These are phyloP conservation scores for Gadopsis marmoratus DNA, from an alignment of 2,797 vertebrate species.

Conservation along the genomic window DNA sequence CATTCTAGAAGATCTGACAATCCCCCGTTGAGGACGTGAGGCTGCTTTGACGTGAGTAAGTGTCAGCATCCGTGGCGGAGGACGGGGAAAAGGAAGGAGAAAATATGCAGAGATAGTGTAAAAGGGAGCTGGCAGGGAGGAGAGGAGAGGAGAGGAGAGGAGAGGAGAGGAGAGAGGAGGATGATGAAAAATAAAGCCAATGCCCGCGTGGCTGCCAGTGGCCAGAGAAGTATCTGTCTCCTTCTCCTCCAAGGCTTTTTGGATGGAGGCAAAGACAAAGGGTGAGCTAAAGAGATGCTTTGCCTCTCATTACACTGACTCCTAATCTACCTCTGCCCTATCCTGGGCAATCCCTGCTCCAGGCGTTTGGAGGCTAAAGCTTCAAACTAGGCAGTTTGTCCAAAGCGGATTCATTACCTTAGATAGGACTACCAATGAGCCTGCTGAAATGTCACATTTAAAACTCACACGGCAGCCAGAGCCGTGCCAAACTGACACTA, in stretches of 20 bases:
- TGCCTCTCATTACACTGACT: conserved; percentile 82
- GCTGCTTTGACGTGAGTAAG: conserved; percentile 55
- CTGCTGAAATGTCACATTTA: conserved; percentile 74
- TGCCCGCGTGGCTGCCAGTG: conserved; percentile 71
- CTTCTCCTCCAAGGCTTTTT: conserved; percentile 63
- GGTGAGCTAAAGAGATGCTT: conserved; percentile 78
- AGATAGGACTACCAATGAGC: conserved; percentile 76
- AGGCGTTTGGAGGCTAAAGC: conserved; percentile 77
- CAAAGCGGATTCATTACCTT: conserved; percentile 84
- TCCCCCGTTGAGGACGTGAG: conserved; percentile 68
- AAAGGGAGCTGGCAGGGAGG: conserved; percentile 60
- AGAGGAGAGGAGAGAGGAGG: conserved; percentile 58
- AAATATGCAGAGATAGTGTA: conserved; percentile 42
- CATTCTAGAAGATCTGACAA: conserved; percentile 80
- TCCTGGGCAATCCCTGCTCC: conserved; percentile 82
- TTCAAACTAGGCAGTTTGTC: conserved; percentile 79
- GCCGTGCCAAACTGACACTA: conserved; percentile 84
- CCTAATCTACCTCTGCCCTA: conserved; percentile 84
- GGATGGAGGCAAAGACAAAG: conserved; percentile 79
- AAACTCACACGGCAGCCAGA: conserved; percentile 47
- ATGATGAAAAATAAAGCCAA: conserved; percentile 79
- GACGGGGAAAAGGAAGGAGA: conserved; percentile 31
- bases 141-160: conserved; percentile 46
- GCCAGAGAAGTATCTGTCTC: conserved; percentile 70
- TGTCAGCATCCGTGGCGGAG: conserved; percentile 52